Base-by-base conservation (phyloP, 1,140 invertebrate genomes). In the Triops longicaudatus region DNA sequence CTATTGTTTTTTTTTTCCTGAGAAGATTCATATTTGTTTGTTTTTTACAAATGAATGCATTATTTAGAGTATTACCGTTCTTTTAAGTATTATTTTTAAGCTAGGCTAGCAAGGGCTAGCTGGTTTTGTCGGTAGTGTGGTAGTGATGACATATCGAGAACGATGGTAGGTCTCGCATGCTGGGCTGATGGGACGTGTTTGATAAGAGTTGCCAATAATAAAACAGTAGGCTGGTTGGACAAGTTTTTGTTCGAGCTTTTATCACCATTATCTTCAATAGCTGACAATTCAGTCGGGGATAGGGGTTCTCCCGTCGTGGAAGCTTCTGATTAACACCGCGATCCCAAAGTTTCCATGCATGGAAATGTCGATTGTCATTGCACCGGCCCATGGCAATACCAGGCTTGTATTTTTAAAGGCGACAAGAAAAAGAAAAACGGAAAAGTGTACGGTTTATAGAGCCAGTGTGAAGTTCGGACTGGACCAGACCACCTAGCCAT, bases 211-310 rank as follows among this genome's bases (percentile, higher is more conserved):
- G n/a, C 50, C 50, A 63, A 63, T 63, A 63, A 63, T 63, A 22
- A 63, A 63, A 63, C 50, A 63, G 50, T 63, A 63, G 50, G 50
- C 50, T 63, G 50, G 50, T 22, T 63, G 50, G 50, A 63, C 50
- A 63, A 63, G 50, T 63, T 63, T 63, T 63, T 63, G 50, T 63
- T 22, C 50, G 22, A 17, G 50, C 50, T 63, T 63, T 63, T 63
- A 63, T 63, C 50, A 9, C 50, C 50, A 63, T 63, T 63, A 63
- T 63, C 50, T 22, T 22, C 50, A 63, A 63, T 63, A 63, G 50
- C 22, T 63, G 50, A 63, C 50, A 63, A 63, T 14, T 14, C 14
- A 63, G 44, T 14, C 10, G 50, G 50, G 50, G 50, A 5, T 63
- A 4, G n/a, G 50, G 50, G 50, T 22, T 63, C 50, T 63, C 50